Conservation (phyloP, 2,888 invertebrate genomes). For the Ypsolopha scabrella region DNA sequence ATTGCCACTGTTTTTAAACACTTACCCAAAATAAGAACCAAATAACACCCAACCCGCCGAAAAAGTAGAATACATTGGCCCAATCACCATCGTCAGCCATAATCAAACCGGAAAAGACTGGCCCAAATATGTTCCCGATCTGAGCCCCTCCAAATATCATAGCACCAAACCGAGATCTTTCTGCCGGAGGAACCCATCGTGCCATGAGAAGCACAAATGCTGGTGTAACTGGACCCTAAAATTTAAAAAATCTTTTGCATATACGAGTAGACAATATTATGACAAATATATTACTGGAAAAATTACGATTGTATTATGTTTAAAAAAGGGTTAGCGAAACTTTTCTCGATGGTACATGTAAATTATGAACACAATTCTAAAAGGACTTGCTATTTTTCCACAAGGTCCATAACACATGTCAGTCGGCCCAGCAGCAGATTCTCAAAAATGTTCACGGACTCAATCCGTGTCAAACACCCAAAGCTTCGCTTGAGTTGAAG, state of each 20-base stretch:
- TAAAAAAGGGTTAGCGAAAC: not conserved
- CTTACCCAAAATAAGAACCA: constrained; percentile 67
- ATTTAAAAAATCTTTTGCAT: not conserved
- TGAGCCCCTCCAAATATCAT: constrained; percentile 72
- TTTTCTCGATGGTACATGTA: not conserved
- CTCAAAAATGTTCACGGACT: too few species aligned
- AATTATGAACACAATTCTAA: not conserved
- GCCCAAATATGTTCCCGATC: constrained; percentile 65
- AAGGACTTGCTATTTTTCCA: not conserved
- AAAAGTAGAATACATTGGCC: constrained; percentile 70
- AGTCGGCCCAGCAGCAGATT: too few species aligned
- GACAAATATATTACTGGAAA: not conserved
- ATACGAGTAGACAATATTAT: too few species aligned
- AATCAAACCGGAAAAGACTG: constrained; percentile 55
- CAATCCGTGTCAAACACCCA: too few species aligned
- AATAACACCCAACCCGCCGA: constrained; percentile 61
- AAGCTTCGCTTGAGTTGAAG: too few species aligned
- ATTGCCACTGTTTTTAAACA: not conserved
- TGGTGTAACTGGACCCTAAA: constrained; percentile 70
- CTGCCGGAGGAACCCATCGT: constrained; percentile 70
- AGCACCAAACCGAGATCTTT: constrained; percentile 68
- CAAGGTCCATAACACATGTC: too few species aligned
- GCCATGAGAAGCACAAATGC: constrained; percentile 72
- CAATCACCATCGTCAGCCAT: constrained; percentile 59
- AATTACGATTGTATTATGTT: too few species aligned